A percentile compares a stretch with the other conserved stretches of the same genome.
phyloP scores from a whole-genome alignment of 2,113 vertebrate species.

The Oncorhynchus kisutch region DNA sequence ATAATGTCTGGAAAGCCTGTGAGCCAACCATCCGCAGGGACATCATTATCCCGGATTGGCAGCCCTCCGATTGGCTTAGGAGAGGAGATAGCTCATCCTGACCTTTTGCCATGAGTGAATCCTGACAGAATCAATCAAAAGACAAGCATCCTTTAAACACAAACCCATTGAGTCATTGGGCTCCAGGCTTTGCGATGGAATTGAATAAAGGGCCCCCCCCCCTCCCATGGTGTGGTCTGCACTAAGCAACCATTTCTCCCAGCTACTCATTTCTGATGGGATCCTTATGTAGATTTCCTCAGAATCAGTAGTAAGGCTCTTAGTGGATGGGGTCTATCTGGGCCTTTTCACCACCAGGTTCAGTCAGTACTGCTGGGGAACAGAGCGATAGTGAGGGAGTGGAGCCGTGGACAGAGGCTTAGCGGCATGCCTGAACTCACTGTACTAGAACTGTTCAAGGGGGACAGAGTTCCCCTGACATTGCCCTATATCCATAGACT shows the following conservation, averaged over 20 bases:
- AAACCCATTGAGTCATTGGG: constrained; percentile 55
- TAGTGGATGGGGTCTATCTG: constrained; percentile 24
- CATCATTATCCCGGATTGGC: constrained; percentile 56
- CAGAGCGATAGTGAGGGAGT: constrained; percentile 18
- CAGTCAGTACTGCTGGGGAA: constrained; percentile 13
- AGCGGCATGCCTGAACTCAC: not conserved
- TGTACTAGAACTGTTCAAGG: not conserved
- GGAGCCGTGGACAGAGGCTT: not conserved
- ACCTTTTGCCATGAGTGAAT: constrained; percentile 59
- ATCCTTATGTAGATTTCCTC: constrained; percentile 31
- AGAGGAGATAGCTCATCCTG: constrained; percentile 50
- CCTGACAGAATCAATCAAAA: constrained; percentile 65
- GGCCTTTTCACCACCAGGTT: constrained; percentile 28
- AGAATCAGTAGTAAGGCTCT: constrained; percentile 42
- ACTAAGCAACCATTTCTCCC: constrained; percentile 43
- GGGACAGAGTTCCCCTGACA: not conserved
- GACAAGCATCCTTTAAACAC: constrained; percentile 30
- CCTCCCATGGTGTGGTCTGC: constrained; percentile 47
- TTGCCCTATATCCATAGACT: no score
- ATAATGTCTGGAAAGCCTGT: constrained; percentile 41
- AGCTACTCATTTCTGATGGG: constrained; percentile 29
- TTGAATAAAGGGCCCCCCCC: constrained; percentile 51
- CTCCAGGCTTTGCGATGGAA: constrained; percentile 52
- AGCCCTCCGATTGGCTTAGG: constrained; percentile 55
- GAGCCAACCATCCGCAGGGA: constrained; percentile 60